Conservation (phyloP, 2,797 vertebrate genomes). For the Silurus lanzhouensis region DNA sequence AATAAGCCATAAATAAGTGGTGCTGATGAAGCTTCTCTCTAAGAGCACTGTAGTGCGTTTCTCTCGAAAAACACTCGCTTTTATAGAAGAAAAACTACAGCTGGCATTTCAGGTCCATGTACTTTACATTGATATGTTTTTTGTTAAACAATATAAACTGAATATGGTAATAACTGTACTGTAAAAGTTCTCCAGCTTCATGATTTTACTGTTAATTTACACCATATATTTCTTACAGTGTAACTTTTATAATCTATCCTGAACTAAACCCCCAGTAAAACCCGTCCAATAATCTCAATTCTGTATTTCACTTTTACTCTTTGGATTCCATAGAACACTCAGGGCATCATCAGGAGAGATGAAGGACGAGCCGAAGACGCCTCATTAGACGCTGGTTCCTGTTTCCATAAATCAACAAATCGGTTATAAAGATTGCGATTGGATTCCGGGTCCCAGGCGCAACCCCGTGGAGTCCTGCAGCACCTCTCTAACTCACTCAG, state of each 20-base stretch:
- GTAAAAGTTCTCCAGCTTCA: too few species aligned
- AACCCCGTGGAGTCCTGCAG: neutral
- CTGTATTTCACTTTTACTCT: neutral
- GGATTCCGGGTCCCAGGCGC: neutral
- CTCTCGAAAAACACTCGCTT: too few species aligned
- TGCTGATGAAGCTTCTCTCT: neutral
- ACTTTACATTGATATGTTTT: too few species aligned
- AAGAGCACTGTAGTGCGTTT: too few species aligned
- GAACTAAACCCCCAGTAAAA: neutral
- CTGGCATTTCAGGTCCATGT: too few species aligned
- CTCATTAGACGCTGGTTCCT: neutral
- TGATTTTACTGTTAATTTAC: too few species aligned
- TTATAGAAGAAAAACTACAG: too few species aligned
- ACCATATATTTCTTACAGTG: too few species aligned
- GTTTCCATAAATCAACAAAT: neutral
- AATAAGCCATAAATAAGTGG: constrained; percentile 37
- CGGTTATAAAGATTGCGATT: neutral
- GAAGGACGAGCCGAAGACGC: too few species aligned
- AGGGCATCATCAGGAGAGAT: neutral
- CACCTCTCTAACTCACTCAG: neutral
- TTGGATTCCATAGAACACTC: neutral
- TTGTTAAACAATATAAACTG: too few species aligned
- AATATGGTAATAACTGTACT: too few species aligned
- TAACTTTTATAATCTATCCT: neutral
- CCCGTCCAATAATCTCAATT: neutral